These are phyloP conservation scores for Rhipidura dahli DNA, from an alignment of 2,113 vertebrate genomes.

Conservation along the genomic window DNA sequence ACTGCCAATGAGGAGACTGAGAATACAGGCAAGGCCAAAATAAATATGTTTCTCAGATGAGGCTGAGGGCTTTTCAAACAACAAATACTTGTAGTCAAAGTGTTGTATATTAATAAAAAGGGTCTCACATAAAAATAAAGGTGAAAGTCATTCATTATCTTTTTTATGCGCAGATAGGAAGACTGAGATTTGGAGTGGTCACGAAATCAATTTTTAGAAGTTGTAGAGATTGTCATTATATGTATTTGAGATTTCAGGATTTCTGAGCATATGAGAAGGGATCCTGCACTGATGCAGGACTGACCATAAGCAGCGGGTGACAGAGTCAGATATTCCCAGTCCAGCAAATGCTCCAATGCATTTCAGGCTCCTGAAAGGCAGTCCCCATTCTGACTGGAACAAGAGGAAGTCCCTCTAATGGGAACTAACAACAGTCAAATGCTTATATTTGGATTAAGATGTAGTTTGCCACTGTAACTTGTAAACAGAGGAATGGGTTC, in stretches of 20 bases:
- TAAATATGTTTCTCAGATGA: background rate
- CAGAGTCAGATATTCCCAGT: background rate
- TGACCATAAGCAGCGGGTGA: rapidly evolving
- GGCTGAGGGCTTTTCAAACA: background rate
- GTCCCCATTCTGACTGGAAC: background rate
- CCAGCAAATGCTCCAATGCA: background rate
- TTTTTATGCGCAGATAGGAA: background rate
- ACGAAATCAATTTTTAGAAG: background rate
- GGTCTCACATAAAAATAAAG: background rate
- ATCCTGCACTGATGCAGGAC: background rate
- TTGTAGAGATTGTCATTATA: background rate
- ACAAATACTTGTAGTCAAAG: background rate
- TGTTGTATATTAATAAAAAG: background rate
- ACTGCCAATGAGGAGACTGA: background rate
- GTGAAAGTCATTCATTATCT: background rate
- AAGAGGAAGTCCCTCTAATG: background rate
- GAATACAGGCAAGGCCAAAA: background rate
- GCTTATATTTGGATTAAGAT: slow-evolving; percentile 30
- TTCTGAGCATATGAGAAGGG: background rate
- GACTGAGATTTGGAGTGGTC: background rate
- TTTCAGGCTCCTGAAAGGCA: background rate
- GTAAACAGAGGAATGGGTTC: slow-evolving; percentile 11
- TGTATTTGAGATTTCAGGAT: background rate
- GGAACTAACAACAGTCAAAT: background rate
- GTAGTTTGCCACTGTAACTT: slow-evolving; percentile 20